Conservation (phyloP, 2,888 invertebrate species). For the Tenthredo livida region DNA sequence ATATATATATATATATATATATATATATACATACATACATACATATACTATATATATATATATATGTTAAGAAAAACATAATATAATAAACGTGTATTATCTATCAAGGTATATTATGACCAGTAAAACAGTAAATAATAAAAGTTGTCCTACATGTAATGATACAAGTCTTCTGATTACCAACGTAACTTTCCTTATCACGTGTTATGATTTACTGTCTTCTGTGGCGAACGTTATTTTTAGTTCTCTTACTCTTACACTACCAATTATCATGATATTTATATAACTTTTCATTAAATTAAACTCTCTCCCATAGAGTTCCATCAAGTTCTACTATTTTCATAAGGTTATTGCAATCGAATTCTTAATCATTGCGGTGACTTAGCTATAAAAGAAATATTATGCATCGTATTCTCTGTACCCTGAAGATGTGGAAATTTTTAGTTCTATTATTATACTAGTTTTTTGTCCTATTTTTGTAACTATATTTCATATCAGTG, state of each 20-base stretch:
- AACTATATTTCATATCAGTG: background rate
- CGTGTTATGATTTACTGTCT: background rate
- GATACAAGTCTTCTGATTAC: constrained; percentile 5
- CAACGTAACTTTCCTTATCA: constrained; percentile 1
- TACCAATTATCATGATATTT: background rate
- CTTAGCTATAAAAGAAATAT: background rate
- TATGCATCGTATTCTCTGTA: background rate
- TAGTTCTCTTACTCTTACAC: background rate
- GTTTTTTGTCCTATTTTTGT: background rate
- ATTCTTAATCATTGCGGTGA: background rate
- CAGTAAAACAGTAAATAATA: constrained; percentile 75
- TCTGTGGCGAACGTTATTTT: background rate
- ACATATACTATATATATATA: constrained; percentile 59
- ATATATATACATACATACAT: constrained; percentile 62
- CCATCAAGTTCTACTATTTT: background rate
- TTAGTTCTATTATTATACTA: background rate
- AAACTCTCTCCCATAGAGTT: background rate
- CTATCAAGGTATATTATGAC: constrained; percentile 73
- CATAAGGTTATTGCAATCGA: background rate
- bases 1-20: constrained; percentile 61
- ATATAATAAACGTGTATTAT: constrained; percentile 71
- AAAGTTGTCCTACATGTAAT: constrained; percentile 73
- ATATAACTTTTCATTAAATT: background rate
- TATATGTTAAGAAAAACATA: constrained; percentile 62
- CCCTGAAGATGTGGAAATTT: background rate